Evolutionary conservation across 2,113 vertebrate species (phyloP).

Genomic region (Stegastes partitus): DNA sequence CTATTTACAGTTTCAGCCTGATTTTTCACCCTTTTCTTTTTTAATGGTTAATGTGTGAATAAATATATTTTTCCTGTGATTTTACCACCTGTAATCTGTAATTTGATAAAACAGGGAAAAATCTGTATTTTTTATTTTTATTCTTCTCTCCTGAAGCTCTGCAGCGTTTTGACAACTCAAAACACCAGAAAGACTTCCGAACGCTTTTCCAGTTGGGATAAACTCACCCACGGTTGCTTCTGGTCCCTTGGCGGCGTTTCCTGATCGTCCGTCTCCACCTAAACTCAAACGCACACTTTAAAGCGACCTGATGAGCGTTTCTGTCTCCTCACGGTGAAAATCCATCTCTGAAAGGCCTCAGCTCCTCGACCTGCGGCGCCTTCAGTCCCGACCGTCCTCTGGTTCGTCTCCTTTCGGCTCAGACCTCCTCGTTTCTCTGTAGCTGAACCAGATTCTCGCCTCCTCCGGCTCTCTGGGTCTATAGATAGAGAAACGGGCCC

Average conservation of each 20-base stretch:
- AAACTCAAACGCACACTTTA: slow-evolving; percentile 47
- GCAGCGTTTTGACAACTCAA: neutral
- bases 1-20: too few species aligned
- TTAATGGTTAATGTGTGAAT: too few species aligned
- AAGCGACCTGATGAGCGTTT: slow-evolving; percentile 20
- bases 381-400: too few species aligned
- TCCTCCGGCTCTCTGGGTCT: slow-evolving; percentile 76
- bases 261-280: slow-evolving; percentile 25
- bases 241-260: slow-evolving; percentile 29
- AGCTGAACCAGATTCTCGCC: slow-evolving; percentile 26
- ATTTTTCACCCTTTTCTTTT: too few species aligned
- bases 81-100: too few species aligned
- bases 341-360: slow-evolving; percentile 69
- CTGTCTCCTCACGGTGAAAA: slow-evolving; percentile 48
- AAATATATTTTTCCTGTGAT: too few species aligned
- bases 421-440: too few species aligned
- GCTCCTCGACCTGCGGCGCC: slow-evolving; percentile 13
- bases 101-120: too few species aligned
- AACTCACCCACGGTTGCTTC: slow-evolving; percentile 75
- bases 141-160: neutral
- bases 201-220: neutral
- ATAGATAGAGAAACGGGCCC: slow-evolving; percentile 88
- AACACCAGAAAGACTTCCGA: neutral
- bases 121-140: too few species aligned
- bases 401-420: too few species aligned